Conservation (phyloP, 2,797 vertebrate species). For the Synanceia verrucosa region DNA sequence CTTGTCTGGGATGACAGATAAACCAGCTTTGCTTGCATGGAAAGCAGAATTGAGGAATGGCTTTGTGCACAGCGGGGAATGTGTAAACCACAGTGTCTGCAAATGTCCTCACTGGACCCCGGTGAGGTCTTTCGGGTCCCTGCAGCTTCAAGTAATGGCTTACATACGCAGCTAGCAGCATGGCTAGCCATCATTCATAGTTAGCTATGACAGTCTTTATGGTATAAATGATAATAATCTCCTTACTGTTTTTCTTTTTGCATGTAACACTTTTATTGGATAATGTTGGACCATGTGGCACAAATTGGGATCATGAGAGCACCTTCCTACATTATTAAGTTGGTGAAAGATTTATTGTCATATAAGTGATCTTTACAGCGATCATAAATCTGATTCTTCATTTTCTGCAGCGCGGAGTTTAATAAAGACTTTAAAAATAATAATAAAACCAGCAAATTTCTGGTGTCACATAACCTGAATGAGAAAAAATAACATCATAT, state of each 20-base stretch:
- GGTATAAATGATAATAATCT: slow-evolving; percentile 14
- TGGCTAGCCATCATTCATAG: slow-evolving; percentile 9
- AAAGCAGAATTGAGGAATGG: slow-evolving; percentile 64
- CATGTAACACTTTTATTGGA: not conserved
- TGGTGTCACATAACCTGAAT: not conserved
- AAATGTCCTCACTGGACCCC: slow-evolving; percentile 62
- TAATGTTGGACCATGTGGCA: not conserved
- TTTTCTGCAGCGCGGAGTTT: not conserved
- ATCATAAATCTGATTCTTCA: not conserved
- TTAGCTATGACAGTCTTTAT: slow-evolving; percentile 32
- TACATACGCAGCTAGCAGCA: slow-evolving; percentile 43
- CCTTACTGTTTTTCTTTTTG: not conserved
- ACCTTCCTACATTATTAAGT: not conserved
- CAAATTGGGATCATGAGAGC: not conserved
- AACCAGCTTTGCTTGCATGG: slow-evolving; percentile 62
- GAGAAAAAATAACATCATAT: slow-evolving; percentile 1
- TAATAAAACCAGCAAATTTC: slow-evolving; percentile 2
- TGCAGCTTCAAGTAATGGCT: slow-evolving; percentile 45
- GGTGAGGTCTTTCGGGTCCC: slow-evolving; percentile 28
- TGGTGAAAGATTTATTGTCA: not conserved
- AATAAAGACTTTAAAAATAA: not conserved
- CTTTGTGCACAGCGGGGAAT: slow-evolving; percentile 57
- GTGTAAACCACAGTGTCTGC: slow-evolving; percentile 55
- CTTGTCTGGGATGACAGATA: slow-evolving; percentile 72
- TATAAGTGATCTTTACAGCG: not conserved